Evolutionary conservation across 1,140 invertebrate genomes (phyloP).

Genomic region (Tetramorium simillimum): DNA sequence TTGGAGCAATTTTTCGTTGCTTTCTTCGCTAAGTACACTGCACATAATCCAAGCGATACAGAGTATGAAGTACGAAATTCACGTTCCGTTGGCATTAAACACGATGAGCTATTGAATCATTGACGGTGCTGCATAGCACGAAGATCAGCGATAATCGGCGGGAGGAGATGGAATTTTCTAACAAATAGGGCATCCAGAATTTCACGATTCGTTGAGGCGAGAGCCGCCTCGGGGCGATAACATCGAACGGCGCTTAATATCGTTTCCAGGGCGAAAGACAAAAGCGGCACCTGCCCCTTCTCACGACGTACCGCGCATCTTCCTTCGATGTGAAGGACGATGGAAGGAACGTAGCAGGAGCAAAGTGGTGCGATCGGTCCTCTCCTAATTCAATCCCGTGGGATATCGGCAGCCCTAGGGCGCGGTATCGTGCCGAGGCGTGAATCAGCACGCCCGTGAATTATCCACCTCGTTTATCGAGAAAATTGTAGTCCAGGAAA

Average conservation of each 20-base stretch:
- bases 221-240: conserved; percentile 61
- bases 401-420: conserved; percentile 69
- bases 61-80: conserved; percentile 20
- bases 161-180: conserved; percentile 59
- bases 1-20: conserved; percentile 1
- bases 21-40: conserved; percentile 4
- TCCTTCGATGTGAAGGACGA: conserved; percentile 50
- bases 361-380: conserved; percentile 70
- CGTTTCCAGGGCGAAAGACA: conserved; percentile 69
- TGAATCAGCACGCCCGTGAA: conserved; percentile 70
- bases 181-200: conserved; percentile 62
- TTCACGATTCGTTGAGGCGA: conserved; percentile 58
- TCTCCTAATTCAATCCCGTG: conserved; percentile 76
- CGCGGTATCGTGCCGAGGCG: conserved; percentile 58
- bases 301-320: conserved; percentile 62
- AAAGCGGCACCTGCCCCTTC: conserved; percentile 73
- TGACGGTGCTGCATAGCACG: background rate
- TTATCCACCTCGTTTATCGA: conserved; percentile 74
- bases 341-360: conserved; percentile 55
- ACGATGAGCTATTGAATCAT: conserved; percentile 53
- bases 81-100: conserved; percentile 8
- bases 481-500: conserved; percentile 63
- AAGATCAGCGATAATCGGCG: conserved; percentile 30
- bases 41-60: background rate
- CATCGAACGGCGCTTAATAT: conserved; percentile 74